Percentiles rank a stretch among this genome's conserved stretches.
phyloP scores from a whole-genome alignment of 2,797 vertebrate species.

The Podarcis siculus region DNA sequence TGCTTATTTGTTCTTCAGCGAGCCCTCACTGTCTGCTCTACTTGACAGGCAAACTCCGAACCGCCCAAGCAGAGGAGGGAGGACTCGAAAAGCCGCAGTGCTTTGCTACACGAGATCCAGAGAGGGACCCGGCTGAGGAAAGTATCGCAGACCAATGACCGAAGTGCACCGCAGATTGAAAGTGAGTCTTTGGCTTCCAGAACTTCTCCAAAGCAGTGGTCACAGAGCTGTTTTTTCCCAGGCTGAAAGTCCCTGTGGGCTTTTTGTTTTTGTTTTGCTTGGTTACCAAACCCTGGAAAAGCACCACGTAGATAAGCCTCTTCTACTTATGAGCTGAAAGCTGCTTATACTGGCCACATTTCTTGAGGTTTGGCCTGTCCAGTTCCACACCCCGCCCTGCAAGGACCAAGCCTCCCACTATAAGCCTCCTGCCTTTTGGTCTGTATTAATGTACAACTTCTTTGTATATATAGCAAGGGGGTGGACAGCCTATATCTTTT shows the following conservation, averaged over 20 bases:
- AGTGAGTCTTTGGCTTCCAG: slow-evolving; percentile 79
- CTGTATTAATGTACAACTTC: too few species aligned
- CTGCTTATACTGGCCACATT: not conserved
- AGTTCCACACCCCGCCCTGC: not conserved
- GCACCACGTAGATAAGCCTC: fast-evolving
- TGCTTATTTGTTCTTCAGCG: not conserved
- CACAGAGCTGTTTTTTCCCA: not conserved
- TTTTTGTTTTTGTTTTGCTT: not conserved
- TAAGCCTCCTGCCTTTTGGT: not conserved
- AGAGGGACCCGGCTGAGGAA: slow-evolving; percentile 89
- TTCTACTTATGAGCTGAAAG: not conserved
- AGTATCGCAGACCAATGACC: slow-evolving; percentile 90
- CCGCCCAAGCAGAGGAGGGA: slow-evolving; percentile 70
- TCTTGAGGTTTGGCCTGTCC: not conserved
- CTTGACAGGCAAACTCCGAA: slow-evolving; percentile 72
- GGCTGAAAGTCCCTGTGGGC: not conserved
- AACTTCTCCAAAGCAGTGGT: not conserved
- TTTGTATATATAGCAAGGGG: too few species aligned
- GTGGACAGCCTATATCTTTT: not conserved
- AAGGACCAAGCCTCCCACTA: not conserved
- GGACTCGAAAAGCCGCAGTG: slow-evolving; percentile 82
- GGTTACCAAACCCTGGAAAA: not conserved
- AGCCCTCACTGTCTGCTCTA: not conserved
- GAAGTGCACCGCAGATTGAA: slow-evolving; percentile 88
- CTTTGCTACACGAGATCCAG: slow-evolving; percentile 93